These are phyloP conservation scores for Philotrypesis tridentata DNA, from an alignment of 1,140 invertebrate genomes.

Conservation along the genomic window DNA sequence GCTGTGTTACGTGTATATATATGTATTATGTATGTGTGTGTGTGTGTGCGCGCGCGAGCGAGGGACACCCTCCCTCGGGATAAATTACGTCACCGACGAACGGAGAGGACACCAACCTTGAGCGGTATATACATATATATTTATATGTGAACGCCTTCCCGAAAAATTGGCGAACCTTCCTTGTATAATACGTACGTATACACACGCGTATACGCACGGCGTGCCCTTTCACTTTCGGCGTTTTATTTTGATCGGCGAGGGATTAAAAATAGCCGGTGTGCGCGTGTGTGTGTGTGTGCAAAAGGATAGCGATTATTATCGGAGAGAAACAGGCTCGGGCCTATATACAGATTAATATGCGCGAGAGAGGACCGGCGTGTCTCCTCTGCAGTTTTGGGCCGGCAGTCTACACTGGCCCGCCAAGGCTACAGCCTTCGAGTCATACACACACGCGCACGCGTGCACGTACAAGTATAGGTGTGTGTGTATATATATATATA, in stretches of 20 bases:
- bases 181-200: too few species aligned
- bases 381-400: background rate
- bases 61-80: slow-evolving; percentile 54
- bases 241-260: background rate
- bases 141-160: background rate
- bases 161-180: background rate
- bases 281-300: too few species aligned
- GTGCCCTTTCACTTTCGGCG: background rate
- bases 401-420: background rate
- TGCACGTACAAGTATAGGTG: too few species aligned
- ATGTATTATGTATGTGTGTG: too few species aligned
- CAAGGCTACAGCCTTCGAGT: background rate
- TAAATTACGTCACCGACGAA: slow-evolving; percentile 68
- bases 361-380: background rate
- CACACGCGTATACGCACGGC: too few species aligned
- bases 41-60: too few species aligned
- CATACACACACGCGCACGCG: too few species aligned
- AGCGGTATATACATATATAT: background rate
- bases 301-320: too few species aligned
- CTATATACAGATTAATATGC: background rate
- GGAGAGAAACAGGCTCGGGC: too few species aligned
- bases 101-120: slow-evolving; percentile 55
- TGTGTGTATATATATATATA: background rate
- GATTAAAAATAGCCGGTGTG: background rate
- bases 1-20: too few species aligned